phyloP scores from a whole-genome alignment of 2,888 invertebrate species.

The Nebria salina region DNA sequence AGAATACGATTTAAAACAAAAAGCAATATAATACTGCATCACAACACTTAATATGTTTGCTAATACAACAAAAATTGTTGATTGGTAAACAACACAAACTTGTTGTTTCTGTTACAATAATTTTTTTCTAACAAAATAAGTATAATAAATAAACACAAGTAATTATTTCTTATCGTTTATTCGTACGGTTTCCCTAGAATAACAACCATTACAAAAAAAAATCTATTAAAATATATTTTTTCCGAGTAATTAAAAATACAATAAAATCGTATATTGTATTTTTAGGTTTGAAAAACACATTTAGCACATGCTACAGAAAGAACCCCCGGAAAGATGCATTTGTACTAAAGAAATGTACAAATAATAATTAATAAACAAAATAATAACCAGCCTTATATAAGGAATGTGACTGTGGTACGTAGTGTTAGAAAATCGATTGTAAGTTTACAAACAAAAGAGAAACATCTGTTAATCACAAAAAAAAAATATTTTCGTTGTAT shows the following conservation, averaged over 20 bases:
- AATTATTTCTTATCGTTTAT: constrained; percentile 31
- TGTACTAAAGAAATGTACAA: constrained; percentile 7
- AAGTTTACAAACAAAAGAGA: background rate
- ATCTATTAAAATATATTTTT: constrained; percentile 43
- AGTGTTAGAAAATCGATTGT: background rate
- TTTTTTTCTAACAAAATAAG: background rate
- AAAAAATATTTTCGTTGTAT: background rate
- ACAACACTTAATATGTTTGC: no score
- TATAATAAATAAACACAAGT: constrained; percentile 2
- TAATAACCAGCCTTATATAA: background rate
- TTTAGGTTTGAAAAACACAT: constrained; percentile 33
- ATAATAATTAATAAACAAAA: background rate
- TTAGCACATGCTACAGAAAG: constrained; percentile 15
- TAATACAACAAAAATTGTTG: no score
- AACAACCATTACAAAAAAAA: constrained; percentile 39
- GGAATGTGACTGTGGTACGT: background rate
- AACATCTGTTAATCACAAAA: background rate
- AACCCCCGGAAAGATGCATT: constrained; percentile 19
- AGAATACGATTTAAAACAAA: no score
- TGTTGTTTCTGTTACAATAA: background rate
- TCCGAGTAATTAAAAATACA: constrained; percentile 25
- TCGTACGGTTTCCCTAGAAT: constrained; percentile 32
- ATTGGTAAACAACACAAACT: background rate
- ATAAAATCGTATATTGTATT: constrained; percentile 35
- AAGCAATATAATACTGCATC: no score